Base-by-base conservation (phyloP, 2,797 vertebrate genomes). In the Coluber constrictor region DNA sequence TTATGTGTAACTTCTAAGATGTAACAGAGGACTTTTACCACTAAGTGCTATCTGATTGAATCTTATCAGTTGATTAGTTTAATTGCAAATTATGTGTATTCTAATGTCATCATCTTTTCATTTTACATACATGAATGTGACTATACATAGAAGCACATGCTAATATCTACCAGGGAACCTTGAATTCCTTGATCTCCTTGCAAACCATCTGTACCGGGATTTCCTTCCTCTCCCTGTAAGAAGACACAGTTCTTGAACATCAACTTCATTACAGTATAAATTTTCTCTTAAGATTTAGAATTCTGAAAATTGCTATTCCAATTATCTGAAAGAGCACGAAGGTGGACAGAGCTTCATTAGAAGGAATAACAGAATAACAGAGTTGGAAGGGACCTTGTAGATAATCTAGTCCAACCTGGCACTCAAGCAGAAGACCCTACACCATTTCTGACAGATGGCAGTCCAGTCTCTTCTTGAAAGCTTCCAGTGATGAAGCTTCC, bases 91-190 rank as follows among this genome's bases (percentile, higher is more conserved):
- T 25, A 2, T 25, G 66, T 87, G 47, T 16, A 8, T 57, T n/a
- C 20, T 56, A n/a, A 66, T n/a, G 10, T n/a, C 13, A 88, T 54
- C 70, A 15, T 16, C 27, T 11, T 27, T 88, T 57, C 60, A 23
- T 27, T n/a, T 20, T 59, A n/a, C 55, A 79, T 2, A 51, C 54
- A 47, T 9, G 37, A 43, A 59, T 8, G 18, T 13, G 18, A 43
- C 60, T 23, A 86, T 3, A 51, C 27, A 51, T 51, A 92, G 18
- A 23, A 60, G 13, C 43, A 55, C 29, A 55, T 47, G 16, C 6
- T 86, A 90, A 51, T 55, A 89, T 74, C 63, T 88, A 96, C 96
- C 95, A 93, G 92, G 32, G 83, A 91, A 61, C 96, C 96, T 79
- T 25, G 91, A 8, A 92, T 56, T 90, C 96, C 96, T 87, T 63